These are phyloP conservation scores for Cervus canadensis DNA, from an alignment of 2,113 vertebrate genomes.

Conservation along the genomic window DNA sequence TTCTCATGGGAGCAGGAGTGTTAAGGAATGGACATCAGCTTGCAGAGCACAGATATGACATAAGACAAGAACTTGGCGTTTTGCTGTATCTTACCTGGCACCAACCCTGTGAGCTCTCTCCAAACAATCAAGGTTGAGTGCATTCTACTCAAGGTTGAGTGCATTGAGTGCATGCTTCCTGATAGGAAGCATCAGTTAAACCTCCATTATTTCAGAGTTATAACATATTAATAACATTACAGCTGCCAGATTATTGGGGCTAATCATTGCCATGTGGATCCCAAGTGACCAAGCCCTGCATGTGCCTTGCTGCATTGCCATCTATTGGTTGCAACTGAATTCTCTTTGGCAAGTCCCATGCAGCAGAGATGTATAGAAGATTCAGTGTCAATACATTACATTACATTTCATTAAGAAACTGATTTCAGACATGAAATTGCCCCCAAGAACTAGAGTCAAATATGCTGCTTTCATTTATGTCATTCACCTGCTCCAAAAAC, in stretches of 20 bases:
- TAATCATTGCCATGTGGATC: not conserved
- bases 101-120: not conserved
- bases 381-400: not conserved
- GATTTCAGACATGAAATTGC: conserved; percentile 22
- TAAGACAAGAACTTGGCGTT: not conserved
- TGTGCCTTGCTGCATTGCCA: not conserved
- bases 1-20: not conserved
- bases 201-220: not conserved
- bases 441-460: not conserved
- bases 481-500: not conserved
- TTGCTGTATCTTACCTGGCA: not conserved
- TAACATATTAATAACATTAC: not conserved
- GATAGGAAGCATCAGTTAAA: not conserved
- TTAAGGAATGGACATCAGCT: not conserved
- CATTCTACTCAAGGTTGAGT: not conserved
- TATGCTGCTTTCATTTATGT: not conserved
- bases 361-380: not conserved
- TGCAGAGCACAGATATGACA: not conserved
- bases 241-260: not conserved
- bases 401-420: conserved; percentile 7
- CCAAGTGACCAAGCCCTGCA: not conserved
- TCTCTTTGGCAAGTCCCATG: not conserved
- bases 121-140: not conserved
- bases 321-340: not conserved
- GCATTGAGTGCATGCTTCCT: no score